Conservation (phyloP, 2,113 vertebrate genomes). For the Columba livia region DNA sequence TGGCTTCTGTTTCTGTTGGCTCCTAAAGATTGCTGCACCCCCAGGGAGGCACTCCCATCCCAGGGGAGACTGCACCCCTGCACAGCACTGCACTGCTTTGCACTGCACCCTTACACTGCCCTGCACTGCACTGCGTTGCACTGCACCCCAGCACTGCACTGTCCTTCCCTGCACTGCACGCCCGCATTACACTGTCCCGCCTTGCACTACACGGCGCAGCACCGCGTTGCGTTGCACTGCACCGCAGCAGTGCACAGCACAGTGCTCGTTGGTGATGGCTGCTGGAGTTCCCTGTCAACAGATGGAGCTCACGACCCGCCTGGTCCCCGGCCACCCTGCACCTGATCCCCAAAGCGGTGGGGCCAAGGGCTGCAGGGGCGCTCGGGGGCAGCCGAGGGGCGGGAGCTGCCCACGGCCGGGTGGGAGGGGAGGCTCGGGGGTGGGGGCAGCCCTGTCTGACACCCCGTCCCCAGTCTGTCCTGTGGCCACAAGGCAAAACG, state of each 20-base stretch:
- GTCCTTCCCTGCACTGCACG: background rate
- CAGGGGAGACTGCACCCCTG: background rate
- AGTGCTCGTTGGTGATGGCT: background rate
- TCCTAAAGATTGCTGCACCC: background rate
- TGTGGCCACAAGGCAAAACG: fast-evolving
- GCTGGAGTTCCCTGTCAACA: background rate
- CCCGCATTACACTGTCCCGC: too few relatives aligned
- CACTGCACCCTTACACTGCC: too few relatives aligned
- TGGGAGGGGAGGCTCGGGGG: background rate
- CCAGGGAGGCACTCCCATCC: fast-evolving
- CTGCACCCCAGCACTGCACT: background rate
- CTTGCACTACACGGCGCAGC: too few relatives aligned
- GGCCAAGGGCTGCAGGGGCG: background rate
- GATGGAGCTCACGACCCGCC: background rate
- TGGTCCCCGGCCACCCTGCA: background rate
- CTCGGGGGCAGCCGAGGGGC: background rate
- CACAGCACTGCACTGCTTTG: background rate
- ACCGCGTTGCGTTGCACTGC: too few relatives aligned
- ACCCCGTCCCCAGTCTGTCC: fast-evolving
- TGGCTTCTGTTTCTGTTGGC: background rate
- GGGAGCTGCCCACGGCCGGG: background rate
- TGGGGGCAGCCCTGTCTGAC: fast-evolving
- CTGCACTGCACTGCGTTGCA: background rate
- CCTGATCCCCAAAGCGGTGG: background rate
- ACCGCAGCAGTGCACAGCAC: too few relatives aligned